Percentiles rank a stretch among this genome's conserved stretches.
Evolutionary conservation across 1,140 invertebrate genomes (phyloP).

Genomic region (Scaptodrosophila lebanonensis): DNA sequence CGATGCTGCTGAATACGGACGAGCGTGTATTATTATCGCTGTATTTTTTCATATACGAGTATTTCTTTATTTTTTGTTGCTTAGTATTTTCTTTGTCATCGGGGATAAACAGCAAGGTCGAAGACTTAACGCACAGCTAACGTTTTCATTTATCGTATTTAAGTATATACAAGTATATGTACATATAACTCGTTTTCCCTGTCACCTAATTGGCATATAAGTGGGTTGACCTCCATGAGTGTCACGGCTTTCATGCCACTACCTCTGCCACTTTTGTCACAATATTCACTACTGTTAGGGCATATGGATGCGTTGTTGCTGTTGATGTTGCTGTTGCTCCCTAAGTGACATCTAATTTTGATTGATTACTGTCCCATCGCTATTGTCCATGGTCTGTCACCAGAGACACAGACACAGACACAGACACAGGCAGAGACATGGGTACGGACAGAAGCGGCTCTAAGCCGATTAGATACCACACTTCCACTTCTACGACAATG

Average conservation of each 20-base stretch:
- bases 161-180: too few species aligned
- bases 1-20: neutral
- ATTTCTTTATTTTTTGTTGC: conserved; percentile 5
- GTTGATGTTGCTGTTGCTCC: too few species aligned
- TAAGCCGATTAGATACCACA: conserved; percentile 23
- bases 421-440: neutral
- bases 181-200: too few species aligned
- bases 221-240: conserved; percentile 1
- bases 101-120: conserved; percentile 48
- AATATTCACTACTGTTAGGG: conserved; percentile 34
- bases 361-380: conserved; percentile 40
- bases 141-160: too few species aligned
- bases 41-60: neutral
- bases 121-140: conserved; percentile 6
- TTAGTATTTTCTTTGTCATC: too few species aligned
- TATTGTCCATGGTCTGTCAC: conserved; percentile 12
- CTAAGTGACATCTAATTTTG: conserved; percentile 50
- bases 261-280: conserved; percentile 29
- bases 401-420: conserved; percentile 7
- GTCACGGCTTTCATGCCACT: neutral
- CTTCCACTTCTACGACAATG: neutral
- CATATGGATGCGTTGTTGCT: too few species aligned
- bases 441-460: conserved; percentile 5
- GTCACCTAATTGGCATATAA: conserved; percentile 33
- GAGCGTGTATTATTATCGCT: neutral